Conservation (phyloP, 1,140 invertebrate genomes). For the Heliothis virescens region DNA sequence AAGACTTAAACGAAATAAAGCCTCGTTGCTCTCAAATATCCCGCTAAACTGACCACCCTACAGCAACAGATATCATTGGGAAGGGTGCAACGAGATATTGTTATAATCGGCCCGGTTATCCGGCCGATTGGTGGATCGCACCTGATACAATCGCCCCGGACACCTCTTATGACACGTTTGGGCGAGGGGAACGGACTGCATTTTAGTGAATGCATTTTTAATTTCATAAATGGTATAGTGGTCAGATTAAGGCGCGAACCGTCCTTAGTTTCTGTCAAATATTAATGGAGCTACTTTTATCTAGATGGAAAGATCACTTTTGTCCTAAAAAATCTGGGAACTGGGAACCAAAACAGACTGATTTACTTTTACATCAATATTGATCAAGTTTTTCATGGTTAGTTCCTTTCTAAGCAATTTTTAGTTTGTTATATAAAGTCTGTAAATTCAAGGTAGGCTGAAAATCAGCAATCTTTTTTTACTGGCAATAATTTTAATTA, state of each 20-base stretch:
- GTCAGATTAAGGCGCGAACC: neutral
- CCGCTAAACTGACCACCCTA: slow-evolving; percentile 2
- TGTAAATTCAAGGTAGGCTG: no score
- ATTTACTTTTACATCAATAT: no score
- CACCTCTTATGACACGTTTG: slow-evolving; percentile 19
- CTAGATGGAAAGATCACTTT: no score
- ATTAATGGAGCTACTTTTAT: no score
- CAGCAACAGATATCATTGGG: slow-evolving; percentile 5
- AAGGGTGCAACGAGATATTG: slow-evolving; percentile 24
- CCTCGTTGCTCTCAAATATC: neutral
- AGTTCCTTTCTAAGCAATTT: no score
- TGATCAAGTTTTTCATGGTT: no score
- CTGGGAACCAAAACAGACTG: no score
- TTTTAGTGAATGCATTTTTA: slow-evolving; percentile 22
- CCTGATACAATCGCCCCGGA: slow-evolving; percentile 22
- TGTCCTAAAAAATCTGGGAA: no score
- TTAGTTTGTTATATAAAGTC: no score
- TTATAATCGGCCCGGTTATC: slow-evolving; percentile 14
- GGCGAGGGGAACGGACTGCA: neutral
- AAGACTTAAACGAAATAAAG: neutral
- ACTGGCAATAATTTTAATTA: no score
- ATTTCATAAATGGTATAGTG: neutral
- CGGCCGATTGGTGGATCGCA: slow-evolving; percentile 16
- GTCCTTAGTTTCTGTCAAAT: neutral
- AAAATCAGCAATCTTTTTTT: no score